phyloP scores from a whole-genome alignment of 2,888 invertebrate species.

The Hirtodrosophila trivittata region DNA sequence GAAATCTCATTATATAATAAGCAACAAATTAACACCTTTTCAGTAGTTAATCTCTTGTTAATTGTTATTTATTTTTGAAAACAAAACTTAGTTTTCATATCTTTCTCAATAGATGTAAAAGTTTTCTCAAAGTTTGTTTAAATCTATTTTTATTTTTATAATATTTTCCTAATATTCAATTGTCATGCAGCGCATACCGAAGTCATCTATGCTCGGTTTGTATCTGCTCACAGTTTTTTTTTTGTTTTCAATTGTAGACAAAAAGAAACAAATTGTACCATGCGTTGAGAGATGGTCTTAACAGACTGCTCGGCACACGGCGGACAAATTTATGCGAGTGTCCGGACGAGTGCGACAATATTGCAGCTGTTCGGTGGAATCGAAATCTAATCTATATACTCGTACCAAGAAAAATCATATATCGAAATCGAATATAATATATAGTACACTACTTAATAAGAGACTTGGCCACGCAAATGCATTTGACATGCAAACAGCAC shows the following conservation, averaged over 20 bases:
- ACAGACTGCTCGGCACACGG: conserved; percentile 32
- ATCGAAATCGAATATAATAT: conserved; percentile 2
- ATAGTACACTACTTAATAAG: conserved; percentile 8
- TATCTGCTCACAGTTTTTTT: no score
- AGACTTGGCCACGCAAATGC: conserved; percentile 19
- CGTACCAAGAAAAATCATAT: conserved; percentile 14
- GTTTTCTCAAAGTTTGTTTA: no score
- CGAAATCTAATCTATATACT: conserved; percentile 32
- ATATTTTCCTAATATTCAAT: no score
- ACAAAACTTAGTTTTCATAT: no score
- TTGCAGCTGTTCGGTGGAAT: conserved; percentile 42
- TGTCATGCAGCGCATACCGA: no score
- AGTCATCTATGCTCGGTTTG: no score
- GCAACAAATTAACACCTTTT: no score
- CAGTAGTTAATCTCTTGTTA: no score
- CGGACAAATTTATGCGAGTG: conserved; percentile 4
- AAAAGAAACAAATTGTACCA: conserved; percentile 2
- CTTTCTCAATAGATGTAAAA: no score
- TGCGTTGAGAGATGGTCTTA: conserved; percentile 35
- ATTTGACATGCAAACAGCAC: conserved; percentile 35
- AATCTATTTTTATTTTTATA: no score
- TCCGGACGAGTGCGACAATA: conserved; percentile 27
- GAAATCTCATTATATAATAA: no score
- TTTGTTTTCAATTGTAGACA: conserved; percentile 9
- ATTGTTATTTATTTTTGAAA: no score